Conservation (phyloP, 2,888 invertebrate genomes). For the Brenthis ino region DNA sequence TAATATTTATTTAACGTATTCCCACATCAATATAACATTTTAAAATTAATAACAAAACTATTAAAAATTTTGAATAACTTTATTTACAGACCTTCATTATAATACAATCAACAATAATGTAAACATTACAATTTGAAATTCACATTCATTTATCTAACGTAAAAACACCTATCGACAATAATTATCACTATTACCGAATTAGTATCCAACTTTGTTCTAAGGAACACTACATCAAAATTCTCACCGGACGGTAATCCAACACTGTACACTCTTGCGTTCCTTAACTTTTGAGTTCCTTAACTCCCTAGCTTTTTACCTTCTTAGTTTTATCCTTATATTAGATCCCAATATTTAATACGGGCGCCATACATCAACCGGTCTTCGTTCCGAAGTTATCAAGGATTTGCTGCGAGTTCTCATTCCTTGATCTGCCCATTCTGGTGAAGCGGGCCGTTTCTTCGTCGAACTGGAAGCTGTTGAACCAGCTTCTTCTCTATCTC, state of each 20-base stretch:
- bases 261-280: slow-evolving; percentile 36
- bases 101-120: slow-evolving; percentile 80
- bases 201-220: slow-evolving; percentile 52
- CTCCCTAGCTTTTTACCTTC: slow-evolving; percentile 36
- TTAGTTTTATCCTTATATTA: too few species aligned
- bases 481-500: slow-evolving; percentile 64
- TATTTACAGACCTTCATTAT: slow-evolving; percentile 81
- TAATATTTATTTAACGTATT: slow-evolving; percentile 38
- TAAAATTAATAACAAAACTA: slow-evolving; percentile 44
- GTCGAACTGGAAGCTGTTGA: slow-evolving; percentile 66
- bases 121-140: slow-evolving; percentile 73
- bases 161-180: slow-evolving; percentile 74
- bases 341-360: slow-evolving; percentile 81
- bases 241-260: slow-evolving; percentile 60
- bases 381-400: slow-evolving; percentile 69
- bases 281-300: not conserved
- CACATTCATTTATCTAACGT: slow-evolving; percentile 79
- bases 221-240: slow-evolving; percentile 37
- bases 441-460: slow-evolving; percentile 80
- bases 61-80: slow-evolving; percentile 76
- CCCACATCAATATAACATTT: slow-evolving; percentile 17
- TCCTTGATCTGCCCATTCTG: slow-evolving; percentile 75
- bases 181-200: slow-evolving; percentile 63
- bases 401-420: slow-evolving; percentile 73
- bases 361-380: slow-evolving; percentile 89